A percentile compares a stretch with the other conserved stretches of the same genome.
phyloP scores from a whole-genome alignment of 2,797 vertebrate genomes.

The Myotis findleyi region DNA sequence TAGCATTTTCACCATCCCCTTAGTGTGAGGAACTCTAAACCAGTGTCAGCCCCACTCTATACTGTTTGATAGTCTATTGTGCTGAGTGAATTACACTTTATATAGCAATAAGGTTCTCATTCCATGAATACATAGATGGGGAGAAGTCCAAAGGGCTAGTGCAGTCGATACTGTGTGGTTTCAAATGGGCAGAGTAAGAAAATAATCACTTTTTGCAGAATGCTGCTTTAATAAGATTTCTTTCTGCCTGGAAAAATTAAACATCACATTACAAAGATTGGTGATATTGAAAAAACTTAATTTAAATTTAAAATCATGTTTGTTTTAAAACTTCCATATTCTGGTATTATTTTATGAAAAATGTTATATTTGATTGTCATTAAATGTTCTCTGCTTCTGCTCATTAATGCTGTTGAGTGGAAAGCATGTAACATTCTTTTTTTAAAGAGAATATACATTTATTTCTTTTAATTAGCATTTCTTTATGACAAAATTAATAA shows the following conservation, averaged over 20 bases:
- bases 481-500: conserved; percentile 59
- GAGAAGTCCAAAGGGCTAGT: background rate
- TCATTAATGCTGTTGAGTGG: background rate
- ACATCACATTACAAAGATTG: background rate
- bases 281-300: background rate
- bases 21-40: background rate
- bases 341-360: conserved; percentile 24
- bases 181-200: background rate
- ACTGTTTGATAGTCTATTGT: background rate
- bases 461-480: conserved; percentile 51
- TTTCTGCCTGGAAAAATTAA: background rate
- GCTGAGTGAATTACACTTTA: background rate
- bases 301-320: background rate
- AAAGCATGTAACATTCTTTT: background rate
- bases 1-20: background rate
- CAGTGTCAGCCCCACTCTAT: background rate
- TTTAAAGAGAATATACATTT: background rate
- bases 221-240: background rate
- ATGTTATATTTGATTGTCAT: background rate
- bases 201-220: background rate
- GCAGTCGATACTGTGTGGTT: background rate
- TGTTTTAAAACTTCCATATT: background rate
- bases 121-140: background rate
- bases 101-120: background rate
- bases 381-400: background rate